Percentiles rank a stretch among this genome's conserved stretches.
Conservation (phyloP, 2,113 vertebrate species). For the Sprattus sprattus region DNA sequence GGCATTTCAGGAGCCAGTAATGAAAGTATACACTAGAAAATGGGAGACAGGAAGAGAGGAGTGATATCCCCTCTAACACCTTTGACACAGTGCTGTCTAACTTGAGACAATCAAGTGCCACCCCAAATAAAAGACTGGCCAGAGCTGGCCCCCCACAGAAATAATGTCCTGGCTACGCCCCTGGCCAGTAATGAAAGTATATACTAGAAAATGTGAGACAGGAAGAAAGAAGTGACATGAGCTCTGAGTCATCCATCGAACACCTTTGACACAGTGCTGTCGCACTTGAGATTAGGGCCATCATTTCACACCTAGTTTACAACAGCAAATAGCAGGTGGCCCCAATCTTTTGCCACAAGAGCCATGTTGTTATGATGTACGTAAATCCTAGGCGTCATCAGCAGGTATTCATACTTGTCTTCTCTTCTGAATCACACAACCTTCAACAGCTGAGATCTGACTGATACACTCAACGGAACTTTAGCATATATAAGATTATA, state of each 20-base stretch:
- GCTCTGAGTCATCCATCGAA: neutral
- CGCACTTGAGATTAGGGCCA: neutral
- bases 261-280: neutral
- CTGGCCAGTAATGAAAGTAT: neutral
- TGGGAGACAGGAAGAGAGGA: too few relatives aligned
- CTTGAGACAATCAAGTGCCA: too few relatives aligned
- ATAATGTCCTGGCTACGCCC: too few relatives aligned
- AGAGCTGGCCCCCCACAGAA: too few relatives aligned
- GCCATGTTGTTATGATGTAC: too few relatives aligned
- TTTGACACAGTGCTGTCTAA: neutral
- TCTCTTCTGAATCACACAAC: too few relatives aligned
- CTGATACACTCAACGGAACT: too few relatives aligned
- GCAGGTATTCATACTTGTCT: too few relatives aligned
- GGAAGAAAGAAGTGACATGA: neutral
- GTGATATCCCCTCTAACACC: neutral
- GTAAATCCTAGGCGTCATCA: too few relatives aligned
- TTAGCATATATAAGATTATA: too few relatives aligned
- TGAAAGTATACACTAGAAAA: neutral
- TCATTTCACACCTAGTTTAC: neutral
- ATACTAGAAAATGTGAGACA: neutral
- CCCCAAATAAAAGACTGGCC: too few relatives aligned
- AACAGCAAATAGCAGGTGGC: neutral
- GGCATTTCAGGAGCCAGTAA: neutral
- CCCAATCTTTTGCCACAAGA: neutral
- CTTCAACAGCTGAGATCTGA: too few relatives aligned